Evolutionary conservation across 2,888 invertebrate species (phyloP).

Genomic region (Merodon equestris): DNA sequence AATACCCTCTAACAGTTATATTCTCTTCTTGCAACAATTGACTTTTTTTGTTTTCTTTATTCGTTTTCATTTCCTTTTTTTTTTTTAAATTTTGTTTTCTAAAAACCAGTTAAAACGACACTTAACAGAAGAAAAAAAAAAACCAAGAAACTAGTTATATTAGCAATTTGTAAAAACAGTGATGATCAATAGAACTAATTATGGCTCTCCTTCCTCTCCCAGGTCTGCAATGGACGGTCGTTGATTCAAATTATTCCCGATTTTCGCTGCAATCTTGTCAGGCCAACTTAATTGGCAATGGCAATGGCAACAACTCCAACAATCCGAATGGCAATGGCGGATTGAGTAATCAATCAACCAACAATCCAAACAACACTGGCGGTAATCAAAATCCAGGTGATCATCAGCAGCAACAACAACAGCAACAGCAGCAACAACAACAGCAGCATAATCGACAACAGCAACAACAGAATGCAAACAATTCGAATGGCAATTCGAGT

Average conservation of each 20-base stretch:
- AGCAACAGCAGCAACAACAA: conserved; percentile 70
- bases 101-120: conserved; percentile 70
- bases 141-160: conserved; percentile 34
- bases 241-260: conserved; percentile 89
- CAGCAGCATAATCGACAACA: conserved; percentile 70
- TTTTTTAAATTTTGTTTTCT: conserved; percentile 35
- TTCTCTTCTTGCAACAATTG: conserved; percentile 1
- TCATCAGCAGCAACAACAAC: conserved; percentile 70
- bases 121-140: conserved; percentile 62
- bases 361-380: conserved; percentile 60
- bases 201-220: conserved; percentile 81
- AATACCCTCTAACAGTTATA: neutral
- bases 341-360: conserved; percentile 75
- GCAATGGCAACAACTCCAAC: conserved; percentile 75
- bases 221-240: conserved; percentile 92
- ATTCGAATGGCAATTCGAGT: conserved; percentile 66
- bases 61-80: conserved; percentile 47
- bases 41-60: conserved; percentile 27
- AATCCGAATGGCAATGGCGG: conserved; percentile 72
- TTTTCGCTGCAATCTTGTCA: conserved; percentile 85
- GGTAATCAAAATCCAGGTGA: conserved; percentile 70
- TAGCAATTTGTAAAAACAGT: conserved; percentile 49
- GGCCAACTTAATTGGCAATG: conserved; percentile 79
- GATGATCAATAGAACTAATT: conserved; percentile 71
- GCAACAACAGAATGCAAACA: conserved; percentile 71